A percentile compares a stretch with the other conserved stretches of the same genome.
Conservation (phyloP, 1,140 invertebrate genomes). For the Yoshiicerus persimilis region DNA sequence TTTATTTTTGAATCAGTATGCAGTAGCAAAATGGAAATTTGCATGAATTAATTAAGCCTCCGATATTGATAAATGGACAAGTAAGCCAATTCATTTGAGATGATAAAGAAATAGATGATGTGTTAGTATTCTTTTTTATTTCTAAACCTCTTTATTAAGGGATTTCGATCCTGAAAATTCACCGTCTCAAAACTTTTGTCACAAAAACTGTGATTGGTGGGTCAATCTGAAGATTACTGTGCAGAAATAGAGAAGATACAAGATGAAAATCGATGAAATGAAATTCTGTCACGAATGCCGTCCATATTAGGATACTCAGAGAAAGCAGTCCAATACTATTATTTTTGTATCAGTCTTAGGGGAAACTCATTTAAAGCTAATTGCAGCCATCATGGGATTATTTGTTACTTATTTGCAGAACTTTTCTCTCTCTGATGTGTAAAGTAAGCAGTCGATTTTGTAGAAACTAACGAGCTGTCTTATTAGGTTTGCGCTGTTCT, state of each 20-base stretch:
- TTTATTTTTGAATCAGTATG: too few species aligned
- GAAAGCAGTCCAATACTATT: background rate
- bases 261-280: background rate
- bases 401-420: background rate
- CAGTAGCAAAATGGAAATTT: too few species aligned
- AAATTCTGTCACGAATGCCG: background rate
- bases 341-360: background rate
- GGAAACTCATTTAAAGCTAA: background rate
- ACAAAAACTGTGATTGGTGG: background rate
- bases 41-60: too few species aligned
- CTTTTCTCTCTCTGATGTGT: background rate
- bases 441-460: background rate
- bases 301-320: background rate
- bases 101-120: too few species aligned
- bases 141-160: too few species aligned
- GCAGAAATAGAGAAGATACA: too few species aligned
- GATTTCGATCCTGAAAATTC: too few species aligned
- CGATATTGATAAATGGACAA: too few species aligned
- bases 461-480: background rate
- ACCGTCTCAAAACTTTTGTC: too few species aligned
- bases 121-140: too few species aligned
- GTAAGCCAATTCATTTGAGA: too few species aligned
- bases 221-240: too few species aligned
- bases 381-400: background rate
- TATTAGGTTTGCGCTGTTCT: background rate